These are phyloP conservation scores for Nycticebus coucang DNA, from an alignment of 2,113 vertebrate genomes.

Conservation along the genomic window DNA sequence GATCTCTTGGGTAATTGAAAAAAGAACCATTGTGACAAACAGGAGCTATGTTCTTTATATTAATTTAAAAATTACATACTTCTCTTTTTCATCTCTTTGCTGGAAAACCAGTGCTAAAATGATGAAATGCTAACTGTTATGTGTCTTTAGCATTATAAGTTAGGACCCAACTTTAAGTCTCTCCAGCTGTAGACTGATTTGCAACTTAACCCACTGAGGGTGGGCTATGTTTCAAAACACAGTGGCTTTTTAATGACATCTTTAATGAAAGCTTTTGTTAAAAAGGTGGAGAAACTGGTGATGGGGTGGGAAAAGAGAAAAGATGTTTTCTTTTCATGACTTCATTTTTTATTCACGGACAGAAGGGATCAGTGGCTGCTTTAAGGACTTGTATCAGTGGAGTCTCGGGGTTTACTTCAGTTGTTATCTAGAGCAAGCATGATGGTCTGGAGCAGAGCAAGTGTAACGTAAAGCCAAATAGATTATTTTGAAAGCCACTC, in stretches of 20 bases:
- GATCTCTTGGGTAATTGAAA: not conserved
- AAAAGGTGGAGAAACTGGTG: constrained; percentile 3
- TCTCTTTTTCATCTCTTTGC: not conserved
- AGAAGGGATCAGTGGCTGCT: not conserved
- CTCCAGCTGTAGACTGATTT: not conserved
- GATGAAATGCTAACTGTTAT: not conserved
- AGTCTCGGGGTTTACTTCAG: not conserved
- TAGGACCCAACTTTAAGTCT: not conserved
- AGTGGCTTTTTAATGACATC: constrained; percentile 43
- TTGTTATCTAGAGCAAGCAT: constrained; percentile 36
- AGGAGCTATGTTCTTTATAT: not conserved
- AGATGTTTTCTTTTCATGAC: not conserved
- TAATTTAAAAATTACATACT: not conserved
- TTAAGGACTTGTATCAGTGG: not conserved
- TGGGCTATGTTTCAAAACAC: not conserved
- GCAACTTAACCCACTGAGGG: not conserved
- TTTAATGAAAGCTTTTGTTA: constrained; percentile 53
- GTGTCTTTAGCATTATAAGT: not conserved
- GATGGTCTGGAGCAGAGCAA: constrained; percentile 50
- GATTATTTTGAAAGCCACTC: constrained; percentile 31
- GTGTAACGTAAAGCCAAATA: constrained; percentile 67
- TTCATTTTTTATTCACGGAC: constrained; percentile 48
- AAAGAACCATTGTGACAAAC: not conserved
- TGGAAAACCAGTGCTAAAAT: not conserved
- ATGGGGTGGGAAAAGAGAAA: not conserved